A percentile compares a stretch with the other conserved stretches of the same genome.
Evolutionary conservation across 2,888 invertebrate species (phyloP).

Genomic region (Glomeris marginata): DNA sequence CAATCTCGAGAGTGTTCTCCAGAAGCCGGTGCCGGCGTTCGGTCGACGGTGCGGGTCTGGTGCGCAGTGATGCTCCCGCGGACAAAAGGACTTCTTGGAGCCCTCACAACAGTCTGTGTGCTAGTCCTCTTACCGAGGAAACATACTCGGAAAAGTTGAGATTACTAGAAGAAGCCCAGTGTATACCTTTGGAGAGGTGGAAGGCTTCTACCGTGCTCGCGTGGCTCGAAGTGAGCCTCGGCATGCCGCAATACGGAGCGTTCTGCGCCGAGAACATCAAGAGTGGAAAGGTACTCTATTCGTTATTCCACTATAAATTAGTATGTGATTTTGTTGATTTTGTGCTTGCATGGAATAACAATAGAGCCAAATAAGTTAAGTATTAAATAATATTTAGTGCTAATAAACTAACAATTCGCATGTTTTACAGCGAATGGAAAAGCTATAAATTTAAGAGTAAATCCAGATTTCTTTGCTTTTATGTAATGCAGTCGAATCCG

Average conservation of each 20-base stretch:
- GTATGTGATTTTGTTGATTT: too few species aligned
- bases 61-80: neutral
- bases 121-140: constrained; percentile 41
- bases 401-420: too few species aligned
- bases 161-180: constrained; percentile 57
- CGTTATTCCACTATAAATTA: too few species aligned
- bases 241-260: constrained; percentile 85
- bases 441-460: too few species aligned
- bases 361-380: too few species aligned
- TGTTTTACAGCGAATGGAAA: too few species aligned
- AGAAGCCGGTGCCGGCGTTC: constrained; percentile 36
- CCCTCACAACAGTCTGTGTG: constrained; percentile 33
- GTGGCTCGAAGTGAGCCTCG: constrained; percentile 84
- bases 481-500: too few species aligned
- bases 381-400: too few species aligned
- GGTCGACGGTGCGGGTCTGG: constrained; percentile 6
- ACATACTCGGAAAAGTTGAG: constrained; percentile 62
- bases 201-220: constrained; percentile 82
- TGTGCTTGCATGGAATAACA: too few species aligned
- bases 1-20: constrained; percentile 76
- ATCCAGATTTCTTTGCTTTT: too few species aligned
- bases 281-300: constrained; percentile 88
- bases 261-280: constrained; percentile 86
- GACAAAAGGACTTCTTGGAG: constrained; percentile 38
- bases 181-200: constrained; percentile 75